phyloP scores from a whole-genome alignment of 2,888 invertebrate genomes.

The Oligia strigilis region DNA sequence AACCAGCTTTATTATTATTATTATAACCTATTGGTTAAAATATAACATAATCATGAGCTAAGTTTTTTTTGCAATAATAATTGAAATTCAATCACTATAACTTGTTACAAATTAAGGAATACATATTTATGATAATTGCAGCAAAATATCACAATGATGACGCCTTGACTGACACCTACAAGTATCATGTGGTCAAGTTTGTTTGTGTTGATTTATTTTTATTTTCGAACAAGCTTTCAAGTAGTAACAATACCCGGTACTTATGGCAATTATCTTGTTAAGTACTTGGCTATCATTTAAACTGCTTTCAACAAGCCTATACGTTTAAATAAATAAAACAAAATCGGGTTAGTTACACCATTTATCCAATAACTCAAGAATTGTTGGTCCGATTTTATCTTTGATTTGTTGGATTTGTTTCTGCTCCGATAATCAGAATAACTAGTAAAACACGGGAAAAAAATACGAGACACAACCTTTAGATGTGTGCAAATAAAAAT shows the following conservation, averaged over 20 bases:
- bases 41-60: not conserved
- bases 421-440: not conserved
- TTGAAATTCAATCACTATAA: not conserved
- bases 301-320: slow-evolving; percentile 20
- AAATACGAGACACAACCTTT: too few relatives aligned
- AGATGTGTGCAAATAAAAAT: not conserved
- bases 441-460: not conserved
- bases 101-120: not conserved
- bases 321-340: not conserved
- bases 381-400: not conserved
- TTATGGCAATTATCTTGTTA: slow-evolving; percentile 50
- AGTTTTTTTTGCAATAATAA: not conserved
- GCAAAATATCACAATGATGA: slow-evolving; percentile 7
- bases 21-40: not conserved
- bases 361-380: not conserved
- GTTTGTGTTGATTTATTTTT: slow-evolving; percentile 4
- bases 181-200: not conserved
- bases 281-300: slow-evolving; percentile 37
- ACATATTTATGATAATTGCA: not conserved
- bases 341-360: not conserved
- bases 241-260: slow-evolving; percentile 18
- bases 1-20: not conserved
- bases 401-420: not conserved
- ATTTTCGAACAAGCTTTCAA: slow-evolving; percentile 20
- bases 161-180: not conserved